Percentiles rank a stretch among this genome's conserved stretches.
These are phyloP conservation scores for Argentina silus DNA, from an alignment of 2,797 vertebrate species.

Conservation along the genomic window DNA sequence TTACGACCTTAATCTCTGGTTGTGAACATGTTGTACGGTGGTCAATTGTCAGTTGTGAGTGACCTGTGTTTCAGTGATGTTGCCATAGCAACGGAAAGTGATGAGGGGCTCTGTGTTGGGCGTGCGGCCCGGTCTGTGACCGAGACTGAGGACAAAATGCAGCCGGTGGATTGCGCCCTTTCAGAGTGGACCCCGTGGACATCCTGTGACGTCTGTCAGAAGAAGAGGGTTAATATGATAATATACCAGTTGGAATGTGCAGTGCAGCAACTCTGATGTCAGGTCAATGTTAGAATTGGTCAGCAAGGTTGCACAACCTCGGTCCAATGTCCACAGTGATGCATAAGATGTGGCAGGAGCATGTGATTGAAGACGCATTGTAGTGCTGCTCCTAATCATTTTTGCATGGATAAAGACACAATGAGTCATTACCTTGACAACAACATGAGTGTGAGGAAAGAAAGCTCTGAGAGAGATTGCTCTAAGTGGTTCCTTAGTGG, in stretches of 20 bases:
- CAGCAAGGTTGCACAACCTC: too few relatives aligned
- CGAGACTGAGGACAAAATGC: constrained; percentile 26
- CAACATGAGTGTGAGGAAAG: constrained; percentile 59
- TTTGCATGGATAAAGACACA: constrained; percentile 45
- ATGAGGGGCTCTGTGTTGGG: constrained; percentile 23
- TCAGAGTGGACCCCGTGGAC: constrained; percentile 91
- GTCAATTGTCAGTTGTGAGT: neutral
- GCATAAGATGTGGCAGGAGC: too few relatives aligned
- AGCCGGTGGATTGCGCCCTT: constrained; percentile 81
- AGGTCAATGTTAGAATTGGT: too few relatives aligned
- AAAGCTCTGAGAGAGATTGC: constrained; percentile 45
- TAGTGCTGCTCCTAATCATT: constrained; percentile 53
- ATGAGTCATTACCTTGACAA: constrained; percentile 63
- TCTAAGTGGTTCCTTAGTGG: constrained; percentile 22
- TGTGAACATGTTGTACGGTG: neutral
- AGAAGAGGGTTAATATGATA: constrained; percentile 82
- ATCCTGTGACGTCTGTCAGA: constrained; percentile 86
- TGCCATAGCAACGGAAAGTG: constrained; percentile 28
- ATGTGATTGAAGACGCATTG: constrained; percentile 33
- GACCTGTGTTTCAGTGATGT: constrained; percentile 42
- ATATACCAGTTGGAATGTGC: neutral
- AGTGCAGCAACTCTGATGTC: neutral
- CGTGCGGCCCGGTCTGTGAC: constrained; percentile 60
- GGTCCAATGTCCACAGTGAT: too few relatives aligned
- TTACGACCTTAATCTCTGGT: neutral